A percentile compares a stretch with the other conserved stretches of the same genome.
Conservation (phyloP, 2,888 invertebrate species). For the Oasisia sp. region DNA sequence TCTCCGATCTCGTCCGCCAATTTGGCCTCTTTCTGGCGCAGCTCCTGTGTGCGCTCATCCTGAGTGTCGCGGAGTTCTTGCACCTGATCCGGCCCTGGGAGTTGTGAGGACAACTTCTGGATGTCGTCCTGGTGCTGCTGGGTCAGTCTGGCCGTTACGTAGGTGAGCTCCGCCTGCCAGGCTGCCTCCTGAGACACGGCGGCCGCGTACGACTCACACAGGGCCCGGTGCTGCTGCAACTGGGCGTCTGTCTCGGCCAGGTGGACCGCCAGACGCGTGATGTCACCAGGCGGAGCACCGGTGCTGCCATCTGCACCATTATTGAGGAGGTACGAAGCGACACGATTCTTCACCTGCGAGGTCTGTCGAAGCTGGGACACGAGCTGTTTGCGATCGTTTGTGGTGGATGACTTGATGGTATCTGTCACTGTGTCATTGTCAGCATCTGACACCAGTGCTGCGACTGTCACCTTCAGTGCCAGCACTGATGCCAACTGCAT, state of each 20-base stretch:
- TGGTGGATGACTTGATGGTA: background rate
- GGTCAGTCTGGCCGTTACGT: constrained; percentile 35
- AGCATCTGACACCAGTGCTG: constrained; percentile 48
- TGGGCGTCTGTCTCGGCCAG: constrained; percentile 30
- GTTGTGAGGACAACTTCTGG: constrained; percentile 19
- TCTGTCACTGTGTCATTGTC: constrained; percentile 20
- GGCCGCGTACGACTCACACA: constrained; percentile 63
- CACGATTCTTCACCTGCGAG: constrained; percentile 23
- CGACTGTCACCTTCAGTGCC: constrained; percentile 76
- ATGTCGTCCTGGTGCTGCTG: constrained; percentile 28
- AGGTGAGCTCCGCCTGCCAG: constrained; percentile 73
- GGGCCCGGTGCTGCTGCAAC: constrained; percentile 17
- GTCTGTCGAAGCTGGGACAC: background rate
- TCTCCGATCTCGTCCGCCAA: constrained; percentile 1
- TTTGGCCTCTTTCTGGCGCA: background rate
- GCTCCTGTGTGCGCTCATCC: background rate
- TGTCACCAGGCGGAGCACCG: constrained; percentile 21
- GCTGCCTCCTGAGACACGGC: constrained; percentile 80
- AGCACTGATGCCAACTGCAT: constrained; percentile 69
- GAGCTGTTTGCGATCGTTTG: background rate
- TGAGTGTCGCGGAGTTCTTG: constrained; percentile 21
- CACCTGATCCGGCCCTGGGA: background rate
- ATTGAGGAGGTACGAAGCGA: constrained; percentile 26
- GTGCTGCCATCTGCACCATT: constrained; percentile 25
- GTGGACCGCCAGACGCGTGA: constrained; percentile 30